Base-by-base conservation (phyloP, 2,888 invertebrate genomes). In the Hemistola chrysoprasaria region DNA sequence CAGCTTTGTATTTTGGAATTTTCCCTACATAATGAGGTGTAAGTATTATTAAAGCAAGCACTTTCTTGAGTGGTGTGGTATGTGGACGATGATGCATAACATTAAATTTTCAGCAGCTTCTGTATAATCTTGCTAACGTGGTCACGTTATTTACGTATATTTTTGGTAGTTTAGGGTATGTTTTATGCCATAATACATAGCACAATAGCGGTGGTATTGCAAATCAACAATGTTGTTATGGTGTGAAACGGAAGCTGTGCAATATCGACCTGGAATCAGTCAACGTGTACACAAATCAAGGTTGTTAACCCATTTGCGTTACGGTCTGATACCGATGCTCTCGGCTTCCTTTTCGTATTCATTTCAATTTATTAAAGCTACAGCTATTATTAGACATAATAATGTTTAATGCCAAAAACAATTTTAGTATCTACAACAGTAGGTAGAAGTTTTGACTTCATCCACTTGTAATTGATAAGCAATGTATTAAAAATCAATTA, bases 281-380 rank as follows among this genome's bases (percentile, higher is more conserved):
- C 66, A 71, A 59, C 67, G 64, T 62, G 64, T 65, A 69, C 54
- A 79, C 70, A 74, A 76, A 78, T 78, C 71, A 81, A 83, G 84
- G 83, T 84, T 82, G 76, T 81, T 84, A 79, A 83, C 83, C 82
- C 69, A 78, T 78, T 77, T 78, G 59, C 68, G 81, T 80, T 81
- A 76, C 80, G 82, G 76, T 84, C 83, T 78, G 79, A 75, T 84
- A 79, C 74, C 65, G 68, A 70, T 67, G 68, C 62, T 62, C 71
- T 70, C 62, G 62, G 70, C 66, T 78, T 71, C 70, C 65, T 61
- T 61, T 62, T 56, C 61, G 65, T 68, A 70, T 69, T 59, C 61
- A 67, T 65, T 64, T 65, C 53, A 56, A 62, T 69, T 60, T 47
- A 61, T 52, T 53, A 29, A 36, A 39, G 7, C 35, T 43, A 40